Percentiles rank a stretch among this genome's conserved stretches.
These are phyloP conservation scores for Threskiornis aethiopicus DNA, from an alignment of 2,797 vertebrate species.

Conservation along the genomic window DNA sequence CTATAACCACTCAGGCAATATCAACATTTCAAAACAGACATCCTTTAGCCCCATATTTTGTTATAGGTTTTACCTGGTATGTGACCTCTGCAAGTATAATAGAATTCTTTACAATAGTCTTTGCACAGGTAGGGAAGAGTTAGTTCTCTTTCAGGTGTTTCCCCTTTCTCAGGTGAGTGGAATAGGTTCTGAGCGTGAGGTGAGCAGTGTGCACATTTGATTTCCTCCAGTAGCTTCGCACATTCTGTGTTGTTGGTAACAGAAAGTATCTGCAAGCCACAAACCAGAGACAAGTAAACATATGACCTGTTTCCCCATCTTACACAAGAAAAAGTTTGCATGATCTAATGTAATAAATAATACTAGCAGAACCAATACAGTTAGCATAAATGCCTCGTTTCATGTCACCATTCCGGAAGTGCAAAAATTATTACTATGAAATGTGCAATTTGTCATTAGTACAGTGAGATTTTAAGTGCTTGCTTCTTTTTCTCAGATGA, in stretches of 20 bases:
- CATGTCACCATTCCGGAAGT: neutral
- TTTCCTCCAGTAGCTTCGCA: conserved; percentile 94
- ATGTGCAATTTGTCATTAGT: neutral
- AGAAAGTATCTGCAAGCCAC: conserved; percentile 90
- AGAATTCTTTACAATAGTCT: conserved; percentile 98
- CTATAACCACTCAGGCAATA: neutral
- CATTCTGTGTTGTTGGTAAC: conserved; percentile 96
- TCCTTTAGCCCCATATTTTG: neutral
- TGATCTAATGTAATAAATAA: neutral
- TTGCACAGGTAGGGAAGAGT: conserved; percentile 92
- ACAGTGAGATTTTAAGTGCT: neutral
- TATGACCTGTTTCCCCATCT: neutral
- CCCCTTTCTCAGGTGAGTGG: conserved; percentile 85
- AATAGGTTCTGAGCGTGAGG: conserved; percentile 96
- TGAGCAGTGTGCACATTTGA: conserved; percentile 96
- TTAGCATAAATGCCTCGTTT: neutral
- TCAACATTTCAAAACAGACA: conserved; percentile 2
- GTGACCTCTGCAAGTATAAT: conserved; percentile 95
- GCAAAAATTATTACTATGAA: neutral
- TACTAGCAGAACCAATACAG: neutral
- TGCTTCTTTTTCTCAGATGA: neutral
- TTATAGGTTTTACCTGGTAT: conserved; percentile 89
- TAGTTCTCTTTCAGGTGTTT: conserved; percentile 86
- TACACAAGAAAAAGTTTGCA: neutral
- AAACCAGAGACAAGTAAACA: conserved; percentile 75